These are phyloP conservation scores for Zoroaster sp. DNA, from an alignment of 53 echinoderm and acorn worm species.

Conservation along the genomic window DNA sequence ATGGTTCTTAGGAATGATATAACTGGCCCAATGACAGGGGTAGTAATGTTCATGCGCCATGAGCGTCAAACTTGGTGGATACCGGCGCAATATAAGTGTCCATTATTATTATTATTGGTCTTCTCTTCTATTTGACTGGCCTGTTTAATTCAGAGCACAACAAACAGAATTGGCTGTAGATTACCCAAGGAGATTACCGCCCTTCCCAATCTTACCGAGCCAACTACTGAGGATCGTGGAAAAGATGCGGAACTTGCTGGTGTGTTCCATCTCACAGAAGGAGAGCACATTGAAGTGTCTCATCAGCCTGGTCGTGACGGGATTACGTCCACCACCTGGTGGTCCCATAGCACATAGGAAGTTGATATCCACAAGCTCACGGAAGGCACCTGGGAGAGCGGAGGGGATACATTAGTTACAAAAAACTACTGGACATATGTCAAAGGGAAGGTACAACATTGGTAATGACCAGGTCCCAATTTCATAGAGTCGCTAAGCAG, in stretches of 20 bases:
- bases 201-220: conserved; percentile 73
- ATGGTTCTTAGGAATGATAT: no score
- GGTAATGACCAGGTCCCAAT: not conserved
- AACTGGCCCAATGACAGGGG: no score
- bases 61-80: no score
- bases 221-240: conserved; percentile 91
- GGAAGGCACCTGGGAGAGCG: conserved; percentile 83
- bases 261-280: conserved; percentile 96
- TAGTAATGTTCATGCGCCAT: no score
- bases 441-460: no score
- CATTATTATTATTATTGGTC: no score
- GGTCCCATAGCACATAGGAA: conserved; percentile 99
- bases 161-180: not conserved
- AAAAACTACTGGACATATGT: no score
- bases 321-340: conserved; percentile 97
- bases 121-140: no score
- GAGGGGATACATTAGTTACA: no score
- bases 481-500: no score
- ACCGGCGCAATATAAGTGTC: no score
- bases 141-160: not conserved
- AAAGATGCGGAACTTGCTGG: conserved; percentile 92
- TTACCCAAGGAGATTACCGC: not conserved
- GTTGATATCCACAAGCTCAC: conserved; percentile 95
- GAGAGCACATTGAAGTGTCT: conserved; percentile 93
- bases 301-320: conserved; percentile 80